Conservation (phyloP, 2,113 vertebrate species). For the Puntigrus tetrazona region DNA sequence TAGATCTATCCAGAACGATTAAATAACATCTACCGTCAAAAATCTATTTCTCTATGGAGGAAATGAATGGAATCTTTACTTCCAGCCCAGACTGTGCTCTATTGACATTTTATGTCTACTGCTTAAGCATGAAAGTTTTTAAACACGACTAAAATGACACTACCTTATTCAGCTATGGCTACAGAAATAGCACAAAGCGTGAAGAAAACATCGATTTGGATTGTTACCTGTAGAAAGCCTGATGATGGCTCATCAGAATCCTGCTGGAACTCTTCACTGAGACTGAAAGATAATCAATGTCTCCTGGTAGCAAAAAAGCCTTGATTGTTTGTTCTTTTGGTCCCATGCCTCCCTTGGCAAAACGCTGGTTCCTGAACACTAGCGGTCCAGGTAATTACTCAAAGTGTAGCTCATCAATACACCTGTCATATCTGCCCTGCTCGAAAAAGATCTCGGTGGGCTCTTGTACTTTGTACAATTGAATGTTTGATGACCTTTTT, state of each 20-base stretch:
- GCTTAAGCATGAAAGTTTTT: neutral
- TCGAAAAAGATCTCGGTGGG: neutral
- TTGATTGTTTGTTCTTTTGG: slow-evolving; percentile 6
- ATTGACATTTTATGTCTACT: neutral
- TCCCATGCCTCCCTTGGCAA: neutral
- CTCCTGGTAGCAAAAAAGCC: neutral
- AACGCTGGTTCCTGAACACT: neutral
- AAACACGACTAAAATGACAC: neutral
- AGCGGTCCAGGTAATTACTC: neutral
- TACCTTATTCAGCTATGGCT: neutral
- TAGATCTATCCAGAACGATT: neutral
- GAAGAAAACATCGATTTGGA: slow-evolving; percentile 1
- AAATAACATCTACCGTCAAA: neutral
- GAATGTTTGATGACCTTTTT: neutral
- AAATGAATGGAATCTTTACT: neutral
- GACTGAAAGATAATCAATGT: slow-evolving; percentile 10
- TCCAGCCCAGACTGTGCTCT: neutral
- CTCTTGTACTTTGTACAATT: neutral
- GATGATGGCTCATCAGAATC: neutral
- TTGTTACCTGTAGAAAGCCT: neutral
- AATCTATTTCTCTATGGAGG: neutral
- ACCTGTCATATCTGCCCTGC: neutral
- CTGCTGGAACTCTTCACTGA: neutral
- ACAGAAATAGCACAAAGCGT: neutral
- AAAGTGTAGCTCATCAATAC: neutral